Evolutionary conservation across 2,113 vertebrate genomes (phyloP), one percentile per base, ranked within the genome.

Genomic region (Cyanistes caeruleus): DNA sequence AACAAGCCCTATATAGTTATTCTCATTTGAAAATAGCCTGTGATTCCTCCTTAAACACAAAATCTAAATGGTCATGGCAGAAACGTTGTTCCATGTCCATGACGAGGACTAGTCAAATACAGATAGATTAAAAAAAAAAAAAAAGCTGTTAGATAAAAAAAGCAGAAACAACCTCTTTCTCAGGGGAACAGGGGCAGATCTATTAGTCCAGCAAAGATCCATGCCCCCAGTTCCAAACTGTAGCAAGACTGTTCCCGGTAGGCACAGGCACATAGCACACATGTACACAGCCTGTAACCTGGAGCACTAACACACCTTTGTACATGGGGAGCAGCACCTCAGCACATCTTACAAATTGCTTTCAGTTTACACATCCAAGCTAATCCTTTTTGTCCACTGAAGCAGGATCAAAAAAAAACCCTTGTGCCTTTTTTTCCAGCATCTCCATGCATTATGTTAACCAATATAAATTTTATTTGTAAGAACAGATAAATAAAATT

Each of bases 211-310:
- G 24, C 25, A 52, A 15, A 76, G 6, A 25, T 18, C 22, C 8
- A 3, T 13, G 20, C 1, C 5, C 17, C 17, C 30, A 52, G 0
- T 37, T 60, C 30, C 33, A 74, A 23, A 6, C 10, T 30, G 23
- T 0, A 70, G 21, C 1, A 3, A 52, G 53, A 10, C 23, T 28
- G 4, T 37, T 64, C 23, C 27, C 27, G 10, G 35, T 1, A 30
- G 21, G 31, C 46, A 43, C 18, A 24, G 2, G 1, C 7, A 31
- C 44, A 23, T 0, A 56, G 30, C 23, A 18, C 24, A 10, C 18
- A 4, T 0, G 30, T 7, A 7, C 53, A 20, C 4, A 25, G 55
- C 4, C 15, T 59, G 35, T n/a, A 83, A 10, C 33, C 20, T 3
- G 24, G 51, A 51, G 23, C 22, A 11, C 4, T 28, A 31, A 56